A percentile compares a stretch with the other conserved stretches of the same genome.
Evolutionary conservation across 2,888 invertebrate genomes (phyloP).

Genomic region (Aphodius sticticus): DNA sequence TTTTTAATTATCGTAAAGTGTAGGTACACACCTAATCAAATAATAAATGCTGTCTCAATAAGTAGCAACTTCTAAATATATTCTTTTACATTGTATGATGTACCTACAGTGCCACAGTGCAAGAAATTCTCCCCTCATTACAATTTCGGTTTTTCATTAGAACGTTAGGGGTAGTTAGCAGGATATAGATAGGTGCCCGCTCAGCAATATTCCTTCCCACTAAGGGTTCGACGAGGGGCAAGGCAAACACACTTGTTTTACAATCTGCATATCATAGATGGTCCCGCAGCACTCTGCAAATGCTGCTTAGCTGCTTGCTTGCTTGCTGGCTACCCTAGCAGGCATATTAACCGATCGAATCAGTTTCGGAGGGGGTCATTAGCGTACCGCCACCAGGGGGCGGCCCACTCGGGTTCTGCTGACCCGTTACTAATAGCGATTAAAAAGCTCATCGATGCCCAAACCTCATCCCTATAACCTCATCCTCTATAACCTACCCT

Average conservation of each 20-base stretch:
- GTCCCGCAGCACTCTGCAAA: not conserved
- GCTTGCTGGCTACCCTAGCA: not conserved
- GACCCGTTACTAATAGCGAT: not conserved
- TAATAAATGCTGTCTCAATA: no score
- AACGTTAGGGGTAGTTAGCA: not conserved
- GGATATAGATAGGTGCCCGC: not conserved
- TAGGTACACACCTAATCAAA: no score
- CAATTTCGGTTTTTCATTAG: not conserved
- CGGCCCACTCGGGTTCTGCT: not conserved
- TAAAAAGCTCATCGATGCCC: not conserved
- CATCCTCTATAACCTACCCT: not conserved
- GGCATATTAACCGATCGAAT: not conserved
- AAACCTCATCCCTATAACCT: not conserved
- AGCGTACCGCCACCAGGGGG: not conserved
- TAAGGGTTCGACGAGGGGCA: not conserved
- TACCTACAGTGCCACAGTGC: no score
- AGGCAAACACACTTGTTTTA: slow-evolving; percentile 24
- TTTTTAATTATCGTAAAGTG: no score
- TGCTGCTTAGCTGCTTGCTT: not conserved
- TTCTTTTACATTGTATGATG: no score
- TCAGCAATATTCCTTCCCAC: slow-evolving; percentile 4
- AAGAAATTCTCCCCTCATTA: no score
- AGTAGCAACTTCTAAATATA: no score
- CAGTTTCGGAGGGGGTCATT: not conserved
- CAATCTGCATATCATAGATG: slow-evolving; percentile 17